Evolutionary conservation across 2,113 vertebrate species (phyloP).

Genomic region (Nansenia antarctica): DNA sequence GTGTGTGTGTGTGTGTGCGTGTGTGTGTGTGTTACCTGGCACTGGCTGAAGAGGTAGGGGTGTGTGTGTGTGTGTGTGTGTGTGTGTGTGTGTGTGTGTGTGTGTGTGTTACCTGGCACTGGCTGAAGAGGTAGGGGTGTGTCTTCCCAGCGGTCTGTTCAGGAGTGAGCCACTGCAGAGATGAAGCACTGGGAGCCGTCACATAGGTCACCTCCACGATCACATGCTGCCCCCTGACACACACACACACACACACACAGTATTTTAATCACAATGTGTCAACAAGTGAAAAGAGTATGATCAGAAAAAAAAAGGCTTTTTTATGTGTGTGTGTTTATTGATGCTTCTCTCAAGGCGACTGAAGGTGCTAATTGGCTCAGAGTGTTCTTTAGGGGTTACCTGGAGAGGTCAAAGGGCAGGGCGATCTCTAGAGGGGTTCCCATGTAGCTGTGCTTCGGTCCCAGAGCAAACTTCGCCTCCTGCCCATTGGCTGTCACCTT

Average conservation of each 20-base stretch:
- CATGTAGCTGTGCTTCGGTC: conserved; percentile 86
- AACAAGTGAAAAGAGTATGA: no score
- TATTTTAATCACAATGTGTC: neutral
- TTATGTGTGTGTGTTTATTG: no score
- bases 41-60: no score
- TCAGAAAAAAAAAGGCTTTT: no score
- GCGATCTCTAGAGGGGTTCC: conserved; percentile 86
- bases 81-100: no score
- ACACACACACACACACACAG: conserved; percentile 21
- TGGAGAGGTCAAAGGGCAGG: conserved; percentile 85
- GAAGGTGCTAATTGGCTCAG: no score
- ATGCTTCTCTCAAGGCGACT: no score
- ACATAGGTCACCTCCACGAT: conserved; percentile 90
- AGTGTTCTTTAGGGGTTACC: no score
- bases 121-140: conserved; percentile 95
- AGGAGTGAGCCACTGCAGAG: conserved; percentile 93
- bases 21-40: no score
- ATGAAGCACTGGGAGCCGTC: conserved; percentile 86
- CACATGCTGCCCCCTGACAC: conserved; percentile 88
- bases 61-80: no score
- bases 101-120: no score
- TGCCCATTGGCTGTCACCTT: conserved; percentile 85
- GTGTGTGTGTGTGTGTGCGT: no score
- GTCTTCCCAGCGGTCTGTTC: conserved; percentile 93
- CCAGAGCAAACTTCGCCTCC: conserved; percentile 80